Evolutionary conservation across 2,888 invertebrate genomes (phyloP).

Genomic region (Drosophila robusta): DNA sequence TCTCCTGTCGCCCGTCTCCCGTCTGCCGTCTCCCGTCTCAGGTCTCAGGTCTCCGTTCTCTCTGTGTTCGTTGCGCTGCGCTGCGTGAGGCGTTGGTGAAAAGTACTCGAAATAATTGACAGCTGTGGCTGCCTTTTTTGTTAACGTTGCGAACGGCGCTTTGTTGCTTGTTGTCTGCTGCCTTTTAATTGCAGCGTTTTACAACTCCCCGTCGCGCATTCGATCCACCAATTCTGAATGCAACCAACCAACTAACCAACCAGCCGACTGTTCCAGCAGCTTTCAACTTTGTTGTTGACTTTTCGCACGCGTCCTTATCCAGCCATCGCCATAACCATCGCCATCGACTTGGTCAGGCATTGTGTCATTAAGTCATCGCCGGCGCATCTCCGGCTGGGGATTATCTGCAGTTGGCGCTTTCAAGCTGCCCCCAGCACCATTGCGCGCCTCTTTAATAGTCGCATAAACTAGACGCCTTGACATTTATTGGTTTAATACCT

Average conservation of each 20-base stretch:
- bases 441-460: constrained; percentile 51
- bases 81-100: constrained; percentile 82
- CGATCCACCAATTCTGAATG: constrained; percentile 31
- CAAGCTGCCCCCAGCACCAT: constrained; percentile 25
- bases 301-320: constrained; percentile 59
- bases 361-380: constrained; percentile 65
- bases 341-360: constrained; percentile 40
- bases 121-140: constrained; percentile 81
- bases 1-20: constrained; percentile 1
- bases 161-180: constrained; percentile 54
- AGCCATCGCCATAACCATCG: constrained; percentile 11
- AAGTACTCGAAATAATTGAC: constrained; percentile 82
- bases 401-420: constrained; percentile 43
- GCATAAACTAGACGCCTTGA: constrained; percentile 60
- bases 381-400: constrained; percentile 39
- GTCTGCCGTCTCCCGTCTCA: not conserved
- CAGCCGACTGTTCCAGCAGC: constrained; percentile 20
- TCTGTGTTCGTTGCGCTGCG: constrained; percentile 25
- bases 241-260: constrained; percentile 15
- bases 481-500: constrained; percentile 52
- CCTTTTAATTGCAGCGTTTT: constrained; percentile 77
- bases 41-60: constrained; percentile 1
- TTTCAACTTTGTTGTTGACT: constrained; percentile 59
- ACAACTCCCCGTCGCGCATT: constrained; percentile 70
- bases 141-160: constrained; percentile 61